Base-by-base conservation (phyloP, 2,797 vertebrate genomes). In the Phrynocephalus forsythii region DNA sequence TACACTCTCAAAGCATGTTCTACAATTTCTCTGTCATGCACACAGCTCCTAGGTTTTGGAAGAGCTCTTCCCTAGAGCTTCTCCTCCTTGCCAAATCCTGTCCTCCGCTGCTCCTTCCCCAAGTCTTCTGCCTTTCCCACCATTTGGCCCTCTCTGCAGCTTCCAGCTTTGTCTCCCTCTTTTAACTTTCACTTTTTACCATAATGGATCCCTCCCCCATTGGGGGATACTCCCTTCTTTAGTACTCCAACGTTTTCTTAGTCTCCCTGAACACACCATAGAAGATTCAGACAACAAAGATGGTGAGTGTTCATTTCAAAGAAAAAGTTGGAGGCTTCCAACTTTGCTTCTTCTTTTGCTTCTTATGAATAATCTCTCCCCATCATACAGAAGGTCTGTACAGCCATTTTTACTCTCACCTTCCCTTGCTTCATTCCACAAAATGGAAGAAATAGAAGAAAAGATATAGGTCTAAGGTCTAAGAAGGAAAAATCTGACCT, bases 341-440 rank as follows among this genome's bases (percentile, higher is more conserved):
- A 33, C 33, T 33, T 44, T 79, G 38, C n/a, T 22, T 5, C 8
- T 30, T 66, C 30, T 75, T 84, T 26, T 28, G 11, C 33, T 44
- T 28, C 18, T 60, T 44, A 71, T n/a, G 15, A 24, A 16, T 80
- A 63, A 72, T n/a, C 56, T 68, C 33, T 28, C 56, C 50, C 33
- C 10, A 79, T 13, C 11, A 82, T 33, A 50, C 52, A 56, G 52
- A 56, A 56, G 1, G 24, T 72, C 16, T 11, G 30, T 2, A 60
- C 48, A 83, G 16, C 1, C 16, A 76, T 66, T 44, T 26, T 67
- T 28, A 4, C 26, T 60, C 33, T 22, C 30, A 71, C 44, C 48
- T 79, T 86, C 76, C 24, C 11, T 73, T 81, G 33, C 56, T 6
- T 33, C 7, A 60, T 81, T 81, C 38, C 85, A 86, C 78, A 81